Evolutionary conservation across 2,888 invertebrate genomes (phyloP), one percentile per base, ranked within the genome.

Genomic region (Brachycybe producta): DNA sequence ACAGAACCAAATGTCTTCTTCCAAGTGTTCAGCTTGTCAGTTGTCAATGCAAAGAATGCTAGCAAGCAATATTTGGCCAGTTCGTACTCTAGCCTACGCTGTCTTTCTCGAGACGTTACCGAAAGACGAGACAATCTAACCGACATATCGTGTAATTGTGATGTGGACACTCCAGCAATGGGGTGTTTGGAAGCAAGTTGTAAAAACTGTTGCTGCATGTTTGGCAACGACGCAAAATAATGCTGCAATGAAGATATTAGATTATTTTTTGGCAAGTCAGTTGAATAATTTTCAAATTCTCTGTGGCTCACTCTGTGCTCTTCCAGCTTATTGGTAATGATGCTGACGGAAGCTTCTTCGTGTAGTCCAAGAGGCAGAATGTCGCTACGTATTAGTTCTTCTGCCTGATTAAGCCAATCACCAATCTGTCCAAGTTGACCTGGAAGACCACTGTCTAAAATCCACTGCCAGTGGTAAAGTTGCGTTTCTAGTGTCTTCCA

Each of bases 311-410:
- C 70, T 67, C 83, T 86, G 63, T 91, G 91, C 64, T 88, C 87
- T 64, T 62, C 58, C 48, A 67, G 47, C 69, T 68, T 88, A 87
- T 61, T 80, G 78, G 61, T 87, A 87, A 56, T 88, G 85, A 51
- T 87, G 77, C 82, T 79, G 23, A 88, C 88, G 34, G 87, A 86
- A 67, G 84, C 83, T 69, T 90, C 88, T 62, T 90, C 87, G 76
- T 88, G 82, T 5, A 56, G 58, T 24, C 61, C 62, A 36, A 77
- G 75, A 5, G 88, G 84, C 61, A 88, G 80, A 65, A 87, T 83
- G 62, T 87, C 84, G 57, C 81, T 81, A 57, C 80, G 76, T 45
- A 90, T 68, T 45, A 86, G 69, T 61, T 80, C 79, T 66, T 91
- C 90, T 17, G 91, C 94, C 59, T 79, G 79, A 54, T 84, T 82